Percentiles rank a stretch among this genome's conserved stretches.
phyloP scores from a whole-genome alignment of 2,797 vertebrate genomes.

The Ciconia nigra region DNA sequence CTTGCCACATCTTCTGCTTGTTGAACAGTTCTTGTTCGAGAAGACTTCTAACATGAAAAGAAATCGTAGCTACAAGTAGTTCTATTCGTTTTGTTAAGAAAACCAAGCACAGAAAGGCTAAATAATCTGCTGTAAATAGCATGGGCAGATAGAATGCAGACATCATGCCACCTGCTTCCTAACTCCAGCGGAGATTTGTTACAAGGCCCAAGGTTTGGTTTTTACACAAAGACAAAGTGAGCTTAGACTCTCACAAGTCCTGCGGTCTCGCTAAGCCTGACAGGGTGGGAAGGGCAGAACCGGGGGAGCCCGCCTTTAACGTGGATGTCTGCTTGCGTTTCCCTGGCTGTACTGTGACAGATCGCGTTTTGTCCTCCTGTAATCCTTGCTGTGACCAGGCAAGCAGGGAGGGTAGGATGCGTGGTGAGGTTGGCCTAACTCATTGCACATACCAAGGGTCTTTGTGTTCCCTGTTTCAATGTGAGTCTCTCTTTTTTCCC shows the following conservation, averaged over 20 bases:
- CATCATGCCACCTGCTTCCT: neutral
- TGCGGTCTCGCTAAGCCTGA: rapidly evolving
- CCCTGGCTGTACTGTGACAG: neutral
- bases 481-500: neutral
- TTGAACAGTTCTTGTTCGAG: neutral
- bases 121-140: neutral
- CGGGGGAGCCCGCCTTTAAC: neutral
- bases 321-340: neutral
- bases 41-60: neutral
- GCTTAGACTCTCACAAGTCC: neutral
- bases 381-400: neutral
- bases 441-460: rapidly evolving
- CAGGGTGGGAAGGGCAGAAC: neutral
- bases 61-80: neutral
- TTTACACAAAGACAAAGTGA: neutral
- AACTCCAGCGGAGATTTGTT: neutral
- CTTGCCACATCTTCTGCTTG: neutral
- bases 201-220: neutral
- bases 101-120: neutral
- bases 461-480: neutral
- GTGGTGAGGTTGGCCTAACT: neutral
- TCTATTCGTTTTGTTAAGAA: neutral
- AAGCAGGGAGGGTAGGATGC: neutral
- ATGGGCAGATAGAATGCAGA: neutral
- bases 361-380: neutral